Base-by-base conservation (phyloP, 2,113 vertebrate species). In the Pangasianodon gigas region DNA sequence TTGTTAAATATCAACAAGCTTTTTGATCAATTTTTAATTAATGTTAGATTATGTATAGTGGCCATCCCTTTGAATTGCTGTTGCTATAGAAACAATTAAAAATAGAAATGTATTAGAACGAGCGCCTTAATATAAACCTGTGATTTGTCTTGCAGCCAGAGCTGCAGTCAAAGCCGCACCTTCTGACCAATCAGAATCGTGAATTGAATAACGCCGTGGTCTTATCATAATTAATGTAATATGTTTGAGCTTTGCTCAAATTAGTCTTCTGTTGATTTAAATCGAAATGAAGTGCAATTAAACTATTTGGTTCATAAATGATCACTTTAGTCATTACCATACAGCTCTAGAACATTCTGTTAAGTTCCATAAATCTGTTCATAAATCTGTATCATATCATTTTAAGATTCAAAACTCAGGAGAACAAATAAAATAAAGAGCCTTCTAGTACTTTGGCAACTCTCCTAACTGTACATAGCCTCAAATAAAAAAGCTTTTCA, bases 1-100 rank as follows among this genome's bases (percentile, higher is more conserved):
- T 52, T 13, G 3, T 77, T 46, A 6, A 24, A 46, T 13, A 77
- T 77, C 44, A 48, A 46, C 14, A 52, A 18, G 26, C 77, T 26
- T 48, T 51, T 14, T 29, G 4, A 51, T 48, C 24, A 3, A 29
- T 14, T 48, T 79, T 13, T 16, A 52, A 80, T 81, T n/a, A 18
- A 14, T 18, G 2, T 81, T 18, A 52, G 26, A 80, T 80, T 14
- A 51, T 51, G 26, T 44, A 21, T 3, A 46, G 7, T 24, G 21
- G 46, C 74, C 74, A 77, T 21, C 74, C 74, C 41, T 77, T 19
- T 77, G 74, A 77, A 77, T 77, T 75, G 41, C 37, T 77, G 46
- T 19, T 56, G 80, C 52, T 19, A 82, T 82, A 56, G 51, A 82
- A 32, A 54, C 80, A 37, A 37, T 80, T 8, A n/a, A 51, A 80